Evolutionary conservation across 2,797 vertebrate genomes (phyloP).

Genomic region (Discoglossus pictus): DNA sequence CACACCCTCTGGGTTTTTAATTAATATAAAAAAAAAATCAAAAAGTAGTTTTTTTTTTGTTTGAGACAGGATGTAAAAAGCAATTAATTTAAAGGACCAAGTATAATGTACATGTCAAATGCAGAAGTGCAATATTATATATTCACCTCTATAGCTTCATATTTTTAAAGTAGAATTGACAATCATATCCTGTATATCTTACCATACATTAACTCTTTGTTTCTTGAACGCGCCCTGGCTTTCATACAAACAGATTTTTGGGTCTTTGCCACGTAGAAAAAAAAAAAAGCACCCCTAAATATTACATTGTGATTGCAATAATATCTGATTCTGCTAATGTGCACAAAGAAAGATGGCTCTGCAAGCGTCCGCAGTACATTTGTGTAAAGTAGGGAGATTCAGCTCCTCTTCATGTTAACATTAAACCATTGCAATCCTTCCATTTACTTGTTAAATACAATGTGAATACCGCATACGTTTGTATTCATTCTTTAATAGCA

Average conservation of each 20-base stretch:
- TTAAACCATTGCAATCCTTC: not conserved
- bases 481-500: conserved; percentile 40
- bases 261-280: conserved; percentile 34
- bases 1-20: conserved; percentile 78
- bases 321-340: conserved; percentile 56
- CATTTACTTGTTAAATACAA: conserved; percentile 16
- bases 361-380: not conserved
- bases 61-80: conserved; percentile 72
- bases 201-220: conserved; percentile 53
- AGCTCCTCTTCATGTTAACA: too few species aligned
- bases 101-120: conserved; percentile 69
- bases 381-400: too few species aligned
- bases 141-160: conserved; percentile 61
- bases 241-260: conserved; percentile 16
- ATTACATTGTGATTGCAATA: conserved; percentile 65
- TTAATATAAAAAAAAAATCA: conserved; percentile 63
- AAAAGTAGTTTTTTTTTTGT: conserved; percentile 73
- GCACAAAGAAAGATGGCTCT: conserved; percentile 43
- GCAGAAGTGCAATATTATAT: conserved; percentile 80
- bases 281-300: conserved; percentile 43
- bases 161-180: conserved; percentile 69
- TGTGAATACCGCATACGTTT: conserved; percentile 25
- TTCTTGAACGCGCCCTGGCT: conserved; percentile 19
- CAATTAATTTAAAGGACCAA: conserved; percentile 79
- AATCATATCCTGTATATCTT: conserved; percentile 71